These are phyloP conservation scores for Morpho helenor DNA, from an alignment of 2,888 invertebrate species.

Conservation along the genomic window DNA sequence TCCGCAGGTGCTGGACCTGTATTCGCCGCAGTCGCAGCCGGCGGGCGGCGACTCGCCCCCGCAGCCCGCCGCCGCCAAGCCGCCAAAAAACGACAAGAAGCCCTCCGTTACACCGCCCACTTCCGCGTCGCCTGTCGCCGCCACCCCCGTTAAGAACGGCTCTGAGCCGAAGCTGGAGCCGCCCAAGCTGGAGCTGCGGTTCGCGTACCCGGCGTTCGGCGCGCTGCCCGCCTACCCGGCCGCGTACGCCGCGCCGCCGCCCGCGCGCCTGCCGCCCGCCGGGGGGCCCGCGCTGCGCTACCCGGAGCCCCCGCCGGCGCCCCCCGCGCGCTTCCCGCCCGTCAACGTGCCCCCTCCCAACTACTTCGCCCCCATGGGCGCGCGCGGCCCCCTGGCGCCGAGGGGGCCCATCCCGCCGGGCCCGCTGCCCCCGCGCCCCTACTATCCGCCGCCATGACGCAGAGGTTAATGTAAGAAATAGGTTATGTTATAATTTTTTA, in stretches of 20 bases:
- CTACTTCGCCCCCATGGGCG: conserved; percentile 52
- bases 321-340: conserved; percentile 49
- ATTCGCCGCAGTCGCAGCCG: conserved; percentile 85
- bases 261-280: conserved; percentile 40
- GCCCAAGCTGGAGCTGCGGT: conserved; percentile 54
- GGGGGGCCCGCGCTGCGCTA: conserved; percentile 49
- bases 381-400: conserved; percentile 50
- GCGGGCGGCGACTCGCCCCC: conserved; percentile 84
- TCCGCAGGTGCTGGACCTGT: conserved; percentile 88
- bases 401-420: conserved; percentile 32
- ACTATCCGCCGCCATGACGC: conserved; percentile 66
- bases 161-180: conserved; percentile 54
- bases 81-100: conserved; percentile 77
- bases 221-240: conserved; percentile 63
- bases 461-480: conserved; percentile 29
- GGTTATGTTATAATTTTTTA: conserved; percentile 54
- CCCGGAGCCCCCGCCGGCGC: conserved; percentile 63
- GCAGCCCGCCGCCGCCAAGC: conserved; percentile 55
- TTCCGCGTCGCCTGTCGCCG: conserved; percentile 69
- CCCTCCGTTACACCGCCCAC: conserved; percentile 71
- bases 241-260: conserved; percentile 64
- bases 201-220: conserved; percentile 51
- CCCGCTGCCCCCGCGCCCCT: conserved; percentile 55
- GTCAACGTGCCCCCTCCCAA: conserved; percentile 64
- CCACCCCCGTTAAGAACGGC: conserved; percentile 66